These are phyloP conservation scores for Laupala kohalensis DNA, from an alignment of 1,140 invertebrate genomes.

Conservation along the genomic window DNA sequence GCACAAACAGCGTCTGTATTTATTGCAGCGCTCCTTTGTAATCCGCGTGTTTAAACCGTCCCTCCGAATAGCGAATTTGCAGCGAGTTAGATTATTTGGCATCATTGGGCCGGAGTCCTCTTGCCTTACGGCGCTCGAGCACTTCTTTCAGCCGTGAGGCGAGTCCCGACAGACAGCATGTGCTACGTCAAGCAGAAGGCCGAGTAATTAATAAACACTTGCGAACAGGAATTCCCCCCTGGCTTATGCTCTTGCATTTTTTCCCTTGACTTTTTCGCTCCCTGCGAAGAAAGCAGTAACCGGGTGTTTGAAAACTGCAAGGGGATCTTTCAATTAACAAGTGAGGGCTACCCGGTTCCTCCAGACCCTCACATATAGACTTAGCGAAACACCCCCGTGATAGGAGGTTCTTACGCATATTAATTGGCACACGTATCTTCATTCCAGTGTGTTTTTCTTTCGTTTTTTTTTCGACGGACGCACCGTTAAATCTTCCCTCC, in stretches of 20 bases:
- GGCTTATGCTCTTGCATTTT: no score
- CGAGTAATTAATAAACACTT: background rate
- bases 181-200: background rate
- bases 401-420: background rate
- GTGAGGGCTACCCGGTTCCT: no score
- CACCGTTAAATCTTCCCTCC: background rate
- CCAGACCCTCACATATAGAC: background rate
- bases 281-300: background rate
- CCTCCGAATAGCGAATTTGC: no score
- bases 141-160: no score
- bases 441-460: no score
- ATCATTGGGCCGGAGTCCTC: no score
- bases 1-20: no score
- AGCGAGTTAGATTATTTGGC: no score
- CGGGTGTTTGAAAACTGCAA: background rate
- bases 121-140: no score
- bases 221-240: background rate
- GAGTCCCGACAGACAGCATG: no score
- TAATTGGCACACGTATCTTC: background rate
- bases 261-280: background rate
- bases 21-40: no score
- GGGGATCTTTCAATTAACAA: background rate
- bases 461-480: background rate
- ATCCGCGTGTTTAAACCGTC: no score
- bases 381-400: background rate